Evolutionary conservation across 1,140 invertebrate species (phyloP).

Genomic region (Nylanderia fulva): DNA sequence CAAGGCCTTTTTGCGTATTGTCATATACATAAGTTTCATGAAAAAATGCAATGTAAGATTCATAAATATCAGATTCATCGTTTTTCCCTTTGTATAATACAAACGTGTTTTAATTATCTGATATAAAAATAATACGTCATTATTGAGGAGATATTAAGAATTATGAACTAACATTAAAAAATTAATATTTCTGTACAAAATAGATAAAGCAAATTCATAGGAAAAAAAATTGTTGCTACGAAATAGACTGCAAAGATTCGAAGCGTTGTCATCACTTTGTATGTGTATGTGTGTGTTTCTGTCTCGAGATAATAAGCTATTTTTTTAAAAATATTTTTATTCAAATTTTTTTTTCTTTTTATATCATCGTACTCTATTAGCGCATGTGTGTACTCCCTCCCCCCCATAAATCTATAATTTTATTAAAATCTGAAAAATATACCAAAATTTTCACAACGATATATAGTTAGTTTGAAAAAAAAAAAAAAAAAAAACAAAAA

Average conservation of each 20-base stretch:
- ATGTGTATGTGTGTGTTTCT: neutral
- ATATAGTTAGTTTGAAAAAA: conserved; percentile 34
- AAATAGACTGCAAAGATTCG: conserved; percentile 69
- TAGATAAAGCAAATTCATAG: conserved; percentile 60
- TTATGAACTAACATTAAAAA: conserved; percentile 69
- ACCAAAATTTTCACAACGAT: conserved; percentile 67
- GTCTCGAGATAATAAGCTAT: conserved; percentile 56
- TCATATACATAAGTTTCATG: conserved; percentile 72
- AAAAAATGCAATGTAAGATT: conserved; percentile 73
- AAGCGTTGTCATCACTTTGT: conserved; percentile 65
- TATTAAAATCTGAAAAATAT: conserved; percentile 72
- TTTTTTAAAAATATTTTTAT: conserved; percentile 73
- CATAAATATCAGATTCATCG: conserved; percentile 66
- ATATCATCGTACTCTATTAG: conserved; percentile 34
- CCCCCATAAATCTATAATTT: conserved; percentile 67
- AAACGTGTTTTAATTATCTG: conserved; percentile 66
- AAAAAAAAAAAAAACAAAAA: no score
- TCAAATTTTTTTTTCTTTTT: conserved; percentile 64
- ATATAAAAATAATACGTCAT: conserved; percentile 75
- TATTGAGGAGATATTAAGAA: conserved; percentile 69
- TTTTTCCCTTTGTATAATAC: conserved; percentile 51
- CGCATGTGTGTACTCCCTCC: conserved; percentile 11
- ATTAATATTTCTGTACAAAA: conserved; percentile 69
- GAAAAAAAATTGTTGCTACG: conserved; percentile 64
- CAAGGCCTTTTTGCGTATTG: conserved; percentile 72